Evolutionary conservation across 2,888 invertebrate genomes (phyloP), one percentile per base, ranked within the genome.

Genomic region (Plagodis pulveraria): DNA sequence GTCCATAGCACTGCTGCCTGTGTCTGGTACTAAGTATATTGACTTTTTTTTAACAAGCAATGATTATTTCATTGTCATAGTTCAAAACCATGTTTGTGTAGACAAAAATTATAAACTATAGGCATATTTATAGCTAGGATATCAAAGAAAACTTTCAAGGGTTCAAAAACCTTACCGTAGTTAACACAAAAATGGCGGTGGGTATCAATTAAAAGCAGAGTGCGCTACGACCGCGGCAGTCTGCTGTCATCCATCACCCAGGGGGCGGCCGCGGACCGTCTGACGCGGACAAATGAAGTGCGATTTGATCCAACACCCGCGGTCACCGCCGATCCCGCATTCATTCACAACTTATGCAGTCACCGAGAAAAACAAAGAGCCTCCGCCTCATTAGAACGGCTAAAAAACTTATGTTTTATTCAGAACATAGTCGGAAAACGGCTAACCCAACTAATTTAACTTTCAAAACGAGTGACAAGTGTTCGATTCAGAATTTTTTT

Each of bases 261-360:
- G 67, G 74, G 78, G 73, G 63, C 70, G 71, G 78, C 76, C 74
- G 77, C 59, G 66, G 70, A 77, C 77, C 76, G 77, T 65, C 76
- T 88, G 91, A 91, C 91, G 78, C 79, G 84, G 87, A 92, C 90
- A 91, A 91, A 92, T 91, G 89, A 89, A 91, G 84, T 89, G 84
- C 87, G 87, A 91, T 91, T 88, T 88, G 87, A 91, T 89, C 87
- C 84, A 72, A 78, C 86, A 77, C 83, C 74, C 80, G 76, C 78
- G 78, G 74, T 68, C 72, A 56, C 75, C 74, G 67, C 77, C 78
- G 82, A 84, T 85, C 87, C 84, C 78, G 80, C 83, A 85, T 85
- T 86, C 84, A 87, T 84, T 81, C 84, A 81, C 87, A 84, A 88
- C 87, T 90, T 88, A 87, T 89, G 83, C 88, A 89, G 84, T 83